These are phyloP conservation scores for Aplodontia rufa DNA, from an alignment of 2,113 vertebrate genomes.

Conservation along the genomic window DNA sequence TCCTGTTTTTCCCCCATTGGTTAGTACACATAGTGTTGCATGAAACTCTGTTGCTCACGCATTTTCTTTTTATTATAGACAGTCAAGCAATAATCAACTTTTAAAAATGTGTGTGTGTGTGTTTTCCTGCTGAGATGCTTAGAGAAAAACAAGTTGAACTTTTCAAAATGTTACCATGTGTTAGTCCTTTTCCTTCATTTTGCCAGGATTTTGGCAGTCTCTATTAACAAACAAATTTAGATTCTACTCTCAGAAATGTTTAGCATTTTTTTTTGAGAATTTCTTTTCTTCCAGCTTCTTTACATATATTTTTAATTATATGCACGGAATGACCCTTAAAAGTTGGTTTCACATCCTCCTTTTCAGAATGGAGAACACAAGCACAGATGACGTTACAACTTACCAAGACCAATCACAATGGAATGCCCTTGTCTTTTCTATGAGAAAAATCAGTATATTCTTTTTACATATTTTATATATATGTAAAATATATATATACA, in stretches of 20 bases:
- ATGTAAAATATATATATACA: not conserved
- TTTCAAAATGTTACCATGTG: not conserved
- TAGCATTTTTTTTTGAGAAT: not conserved
- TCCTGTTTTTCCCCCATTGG: not conserved
- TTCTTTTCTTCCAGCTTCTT: not conserved
- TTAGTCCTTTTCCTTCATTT: not conserved
- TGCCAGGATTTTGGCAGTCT: not conserved
- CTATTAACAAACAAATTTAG: not conserved
- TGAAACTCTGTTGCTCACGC: not conserved
- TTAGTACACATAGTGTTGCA: not conserved
- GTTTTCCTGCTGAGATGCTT: not conserved
- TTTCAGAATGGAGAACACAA: not conserved
- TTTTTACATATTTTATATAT: not conserved
- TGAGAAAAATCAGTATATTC: not conserved
- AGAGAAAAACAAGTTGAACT: conserved; percentile 6
- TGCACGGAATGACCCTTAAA: not conserved
- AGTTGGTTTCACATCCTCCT: not conserved
- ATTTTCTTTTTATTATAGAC: not conserved
- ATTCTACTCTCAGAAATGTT: not conserved
- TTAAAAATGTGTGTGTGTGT: not conserved
- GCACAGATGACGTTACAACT: not conserved
- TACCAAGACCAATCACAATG: not conserved
- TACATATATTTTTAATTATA: not conserved
- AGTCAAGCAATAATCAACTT: not conserved
- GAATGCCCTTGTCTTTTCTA: not conserved